Evolutionary conservation across 1,140 invertebrate species (phyloP).

Genomic region (Asbolus verrucosus): DNA sequence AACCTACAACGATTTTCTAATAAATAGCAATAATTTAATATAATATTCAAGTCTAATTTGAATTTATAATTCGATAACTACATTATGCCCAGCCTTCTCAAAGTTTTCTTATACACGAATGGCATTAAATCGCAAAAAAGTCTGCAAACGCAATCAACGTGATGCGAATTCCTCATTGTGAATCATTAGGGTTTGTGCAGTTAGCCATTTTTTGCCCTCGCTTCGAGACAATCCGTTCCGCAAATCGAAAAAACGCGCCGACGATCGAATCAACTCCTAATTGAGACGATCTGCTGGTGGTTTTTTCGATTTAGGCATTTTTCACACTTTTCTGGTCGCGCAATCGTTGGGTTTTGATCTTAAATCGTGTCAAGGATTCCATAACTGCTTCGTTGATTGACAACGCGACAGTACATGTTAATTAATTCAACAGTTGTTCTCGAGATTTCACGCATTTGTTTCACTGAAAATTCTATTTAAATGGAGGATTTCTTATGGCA

Average conservation of each 20-base stretch:
- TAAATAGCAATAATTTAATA: conserved; percentile 40
- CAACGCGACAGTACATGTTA: neutral
- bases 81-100: conserved; percentile 28
- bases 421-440: neutral
- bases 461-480: neutral
- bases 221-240: neutral
- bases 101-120: conserved; percentile 25
- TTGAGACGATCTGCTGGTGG: too few relatives aligned
- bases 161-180: neutral
- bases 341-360: too few relatives aligned
- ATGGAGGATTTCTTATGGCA: too few relatives aligned
- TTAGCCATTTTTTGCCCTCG: neutral
- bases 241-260: too few relatives aligned
- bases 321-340: too few relatives aligned
- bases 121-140: conserved; percentile 17
- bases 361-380: neutral
- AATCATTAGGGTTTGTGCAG: conserved; percentile 11
- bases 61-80: conserved; percentile 39
- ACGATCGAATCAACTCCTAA: too few relatives aligned
- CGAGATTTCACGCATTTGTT: neutral
- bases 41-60: conserved; percentile 35
- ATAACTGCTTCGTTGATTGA: neutral
- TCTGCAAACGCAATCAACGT: neutral
- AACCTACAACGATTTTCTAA: conserved; percentile 38
- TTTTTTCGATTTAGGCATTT: neutral